phyloP scores from a whole-genome alignment of 1,140 invertebrate genomes.

The Lordiphosa mommai region DNA sequence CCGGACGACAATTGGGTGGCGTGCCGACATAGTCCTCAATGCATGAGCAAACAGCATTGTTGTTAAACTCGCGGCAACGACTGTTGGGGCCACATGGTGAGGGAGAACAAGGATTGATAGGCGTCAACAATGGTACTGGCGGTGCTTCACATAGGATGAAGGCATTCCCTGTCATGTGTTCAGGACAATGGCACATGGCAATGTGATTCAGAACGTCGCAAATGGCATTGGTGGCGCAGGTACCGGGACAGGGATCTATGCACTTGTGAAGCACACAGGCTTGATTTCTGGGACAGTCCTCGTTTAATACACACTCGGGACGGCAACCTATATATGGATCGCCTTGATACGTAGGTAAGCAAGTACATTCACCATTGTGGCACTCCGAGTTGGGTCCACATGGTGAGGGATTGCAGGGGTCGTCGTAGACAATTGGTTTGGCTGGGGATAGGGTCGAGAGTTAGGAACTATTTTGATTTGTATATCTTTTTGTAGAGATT shows the following conservation, averaged over 20 bases:
- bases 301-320: conserved; percentile 59
- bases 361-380: conserved; percentile 82
- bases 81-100: conserved; percentile 83
- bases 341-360: conserved; percentile 83
- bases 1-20: conserved; percentile 89
- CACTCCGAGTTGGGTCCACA: conserved; percentile 85
- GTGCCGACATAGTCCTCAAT: conserved; percentile 83
- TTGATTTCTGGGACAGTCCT: conserved; percentile 82
- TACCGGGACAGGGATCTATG: conserved; percentile 84
- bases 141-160: conserved; percentile 71
- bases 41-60: conserved; percentile 84
- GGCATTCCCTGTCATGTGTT: conserved; percentile 79
- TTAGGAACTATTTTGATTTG: background rate
- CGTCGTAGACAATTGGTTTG: conserved; percentile 57
- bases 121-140: conserved; percentile 41
- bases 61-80: conserved; percentile 81
- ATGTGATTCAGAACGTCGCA: conserved; percentile 85
- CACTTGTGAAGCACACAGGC: conserved; percentile 85
- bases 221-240: conserved; percentile 84
- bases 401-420: conserved; percentile 85
- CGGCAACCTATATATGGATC: conserved; percentile 74
- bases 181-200: conserved; percentile 84
- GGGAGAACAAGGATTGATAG: conserved; percentile 81
- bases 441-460: conserved; percentile 67
- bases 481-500: background rate